Evolutionary conservation across 2,113 vertebrate genomes (phyloP), one percentile per base, ranked within the genome.

Genomic region (Colinus virginianus): DNA sequence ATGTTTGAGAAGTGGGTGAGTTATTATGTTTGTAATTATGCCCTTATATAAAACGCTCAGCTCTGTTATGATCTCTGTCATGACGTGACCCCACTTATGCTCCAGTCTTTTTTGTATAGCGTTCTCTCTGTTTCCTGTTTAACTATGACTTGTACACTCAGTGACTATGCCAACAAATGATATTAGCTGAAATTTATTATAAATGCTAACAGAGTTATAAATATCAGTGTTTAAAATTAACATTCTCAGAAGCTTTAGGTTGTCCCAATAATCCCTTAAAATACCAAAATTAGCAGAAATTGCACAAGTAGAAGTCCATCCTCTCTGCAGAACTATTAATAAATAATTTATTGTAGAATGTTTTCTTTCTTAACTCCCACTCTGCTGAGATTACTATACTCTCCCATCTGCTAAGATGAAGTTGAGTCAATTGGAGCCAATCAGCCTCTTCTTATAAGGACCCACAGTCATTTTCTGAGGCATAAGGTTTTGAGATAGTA

Each of bases 401-500:
- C 11, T 68, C 4, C 58, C 18, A 21, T 16, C 32, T 82, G 15
- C 58, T 67, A n/a, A 75, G 43, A 34, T 28, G 4, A 15, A 69
- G 3, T 13, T 40, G n/a, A 80, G 30, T 67, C 32, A 77, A 7
- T 32, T 76, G 23, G 10, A 77, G 61, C 66, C 32, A 45, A 13
- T 45, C 34, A 42, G 7, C 28, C 19, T 36, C 21, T 26, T 66
- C 45, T 36, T 69, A 9, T 4, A 75, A 64, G 51, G 21, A 45
- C 78, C 58, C 62, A 59, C 8, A 16, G 36, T 13, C 2, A 0
- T 30, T 2, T 48, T 68, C 20, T 36, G 23, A 15, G 2, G 59
- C n/a, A 36, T 1, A 28, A 0, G 0, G 13, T 36, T 55, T 63
- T 63, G n/a, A 81, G 40, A 22, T 3, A 69, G 12, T 4, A 74